phyloP scores from a whole-genome alignment of 30 jellyfish, hydroid and myxozoan genomes.

The Chironex yamaguchii region DNA sequence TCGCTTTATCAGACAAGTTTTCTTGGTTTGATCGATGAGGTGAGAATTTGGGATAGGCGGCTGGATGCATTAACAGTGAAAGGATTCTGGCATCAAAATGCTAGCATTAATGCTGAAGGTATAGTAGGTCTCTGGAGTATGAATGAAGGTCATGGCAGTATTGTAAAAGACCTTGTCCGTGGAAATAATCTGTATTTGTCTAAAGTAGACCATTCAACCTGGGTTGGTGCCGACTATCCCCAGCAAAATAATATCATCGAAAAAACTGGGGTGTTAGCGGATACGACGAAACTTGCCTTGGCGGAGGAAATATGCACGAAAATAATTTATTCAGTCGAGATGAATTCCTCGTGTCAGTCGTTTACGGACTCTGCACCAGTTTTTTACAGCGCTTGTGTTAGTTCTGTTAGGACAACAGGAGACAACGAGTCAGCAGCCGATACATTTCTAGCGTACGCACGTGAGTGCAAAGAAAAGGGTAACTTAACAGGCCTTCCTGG shows the following conservation, averaged over 20 bases:
- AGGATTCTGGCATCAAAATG: conserved; percentile 65
- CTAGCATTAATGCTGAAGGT: background rate
- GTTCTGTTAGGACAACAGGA: conserved; percentile 5
- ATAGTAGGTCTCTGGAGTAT: conserved; percentile 68
- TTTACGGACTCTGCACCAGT: background rate
- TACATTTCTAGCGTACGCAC: conserved; percentile 33
- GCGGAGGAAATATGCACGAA: conserved; percentile 43
- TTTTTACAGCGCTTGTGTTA: conserved; percentile 61
- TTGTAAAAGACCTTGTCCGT: conserved; percentile 34
- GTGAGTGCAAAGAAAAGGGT: conserved; percentile 6
- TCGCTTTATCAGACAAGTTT: conserved; percentile 19
- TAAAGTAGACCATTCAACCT: background rate
- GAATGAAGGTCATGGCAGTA: conserved; percentile 65
- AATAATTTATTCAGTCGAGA: conserved; percentile 28
- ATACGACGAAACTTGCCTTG: background rate
- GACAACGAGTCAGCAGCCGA: conserved; percentile 20
- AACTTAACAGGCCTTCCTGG: conserved; percentile 45
- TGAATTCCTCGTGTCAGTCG: conserved; percentile 37
- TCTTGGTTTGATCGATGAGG: conserved; percentile 69
- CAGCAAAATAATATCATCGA: background rate
- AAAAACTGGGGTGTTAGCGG: background rate
- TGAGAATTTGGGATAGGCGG: conserved; percentile 50
- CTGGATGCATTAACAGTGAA: conserved; percentile 70
- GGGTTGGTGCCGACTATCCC: conserved; percentile 72
- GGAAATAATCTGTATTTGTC: conserved; percentile 28